Evolutionary conservation across 2,113 vertebrate genomes (phyloP).

Genomic region (Trematocara zebra): DNA sequence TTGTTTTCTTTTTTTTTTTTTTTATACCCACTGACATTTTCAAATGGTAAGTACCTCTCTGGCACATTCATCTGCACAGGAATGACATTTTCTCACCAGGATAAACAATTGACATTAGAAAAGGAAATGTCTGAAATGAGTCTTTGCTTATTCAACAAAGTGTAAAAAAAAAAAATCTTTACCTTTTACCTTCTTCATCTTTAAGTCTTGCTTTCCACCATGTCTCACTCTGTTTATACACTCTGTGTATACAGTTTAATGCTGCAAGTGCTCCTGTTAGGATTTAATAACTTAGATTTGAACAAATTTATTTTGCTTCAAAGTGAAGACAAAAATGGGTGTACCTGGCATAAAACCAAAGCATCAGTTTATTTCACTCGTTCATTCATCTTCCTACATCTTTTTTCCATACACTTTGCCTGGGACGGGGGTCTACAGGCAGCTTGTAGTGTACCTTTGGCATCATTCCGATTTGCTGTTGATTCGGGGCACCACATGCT

Average conservation of each 20-base stretch:
- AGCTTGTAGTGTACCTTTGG: background rate
- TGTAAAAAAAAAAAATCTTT: background rate
- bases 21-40: background rate
- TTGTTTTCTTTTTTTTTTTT: too few relatives aligned
- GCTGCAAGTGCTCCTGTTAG: background rate
- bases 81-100: background rate
- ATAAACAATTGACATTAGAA: background rate
- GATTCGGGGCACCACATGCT: background rate
- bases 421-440: background rate
- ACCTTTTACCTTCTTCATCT: background rate
- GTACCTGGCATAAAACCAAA: conserved; percentile 7
- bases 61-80: background rate
- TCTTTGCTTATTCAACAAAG: background rate
- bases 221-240: background rate
- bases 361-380: background rate
- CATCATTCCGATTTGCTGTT: background rate
- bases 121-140: background rate
- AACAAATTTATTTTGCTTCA: background rate
- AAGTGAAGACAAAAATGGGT: background rate
- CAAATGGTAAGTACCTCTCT: background rate
- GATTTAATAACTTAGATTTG: background rate
- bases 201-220: background rate
- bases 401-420: background rate
- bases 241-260: background rate
- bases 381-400: background rate